A percentile compares a stretch with the other conserved stretches of the same genome.
Evolutionary conservation across 2,113 vertebrate species (phyloP).

Genomic region (Cynopterus brachyotis): DNA sequence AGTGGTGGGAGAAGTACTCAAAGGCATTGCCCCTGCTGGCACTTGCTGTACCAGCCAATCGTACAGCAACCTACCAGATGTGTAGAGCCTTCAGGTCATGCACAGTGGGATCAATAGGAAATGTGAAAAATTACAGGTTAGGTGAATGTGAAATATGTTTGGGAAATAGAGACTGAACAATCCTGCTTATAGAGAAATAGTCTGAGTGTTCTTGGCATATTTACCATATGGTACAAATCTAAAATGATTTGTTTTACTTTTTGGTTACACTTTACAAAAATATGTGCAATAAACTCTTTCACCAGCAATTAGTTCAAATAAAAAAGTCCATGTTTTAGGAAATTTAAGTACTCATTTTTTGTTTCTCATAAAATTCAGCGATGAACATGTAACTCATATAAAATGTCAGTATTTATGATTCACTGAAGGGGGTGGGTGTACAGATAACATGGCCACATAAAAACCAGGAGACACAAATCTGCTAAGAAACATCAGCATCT

Average conservation of each 20-base stretch:
- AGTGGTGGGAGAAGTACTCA: not conserved
- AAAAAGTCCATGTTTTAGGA: not conserved
- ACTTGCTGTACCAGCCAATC: not conserved
- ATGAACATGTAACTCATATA: not conserved
- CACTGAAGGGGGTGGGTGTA: not conserved
- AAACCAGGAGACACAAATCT: not conserved
- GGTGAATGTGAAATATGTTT: not conserved
- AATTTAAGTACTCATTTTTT: not conserved
- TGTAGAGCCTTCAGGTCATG: not conserved
- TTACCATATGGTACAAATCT: not conserved
- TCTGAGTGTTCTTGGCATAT: not conserved
- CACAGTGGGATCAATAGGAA: not conserved
- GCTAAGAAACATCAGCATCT: not conserved
- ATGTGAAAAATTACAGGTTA: not conserved
- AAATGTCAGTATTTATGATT: conserved; percentile 21
- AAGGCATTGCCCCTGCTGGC: not conserved
- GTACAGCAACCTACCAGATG: not conserved
- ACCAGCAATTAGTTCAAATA: not conserved
- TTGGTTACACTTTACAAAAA: not conserved
- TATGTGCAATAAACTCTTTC: not conserved
- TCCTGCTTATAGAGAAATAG: not conserved
- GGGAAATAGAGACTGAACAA: not conserved
- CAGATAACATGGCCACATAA: not conserved
- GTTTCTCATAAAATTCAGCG: conserved; percentile 18
- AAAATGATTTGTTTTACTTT: not conserved